Conservation (phyloP, 2,888 invertebrate species). For the Cistogaster globosa region DNA sequence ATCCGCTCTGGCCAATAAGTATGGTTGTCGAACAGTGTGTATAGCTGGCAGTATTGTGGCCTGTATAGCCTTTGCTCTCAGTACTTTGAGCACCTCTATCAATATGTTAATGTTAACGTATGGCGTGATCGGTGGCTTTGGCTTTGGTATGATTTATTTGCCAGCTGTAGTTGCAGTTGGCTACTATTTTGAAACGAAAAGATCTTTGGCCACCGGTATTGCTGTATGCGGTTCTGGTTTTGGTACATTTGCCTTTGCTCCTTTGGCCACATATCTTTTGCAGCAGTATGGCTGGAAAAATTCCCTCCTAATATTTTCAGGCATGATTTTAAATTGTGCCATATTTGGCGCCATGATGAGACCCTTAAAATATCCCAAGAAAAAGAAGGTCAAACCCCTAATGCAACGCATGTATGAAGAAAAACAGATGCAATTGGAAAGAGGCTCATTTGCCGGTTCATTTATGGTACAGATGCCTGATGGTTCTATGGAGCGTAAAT, state of each 20-base stretch:
- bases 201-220: constrained; percentile 96
- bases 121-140: constrained; percentile 96
- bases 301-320: constrained; percentile 95
- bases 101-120: constrained; percentile 96
- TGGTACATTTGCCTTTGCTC: constrained; percentile 97
- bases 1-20: constrained; percentile 97
- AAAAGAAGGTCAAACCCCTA: constrained; percentile 87
- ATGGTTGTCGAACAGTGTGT: constrained; percentile 96
- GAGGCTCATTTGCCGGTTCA: constrained; percentile 93
- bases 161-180: constrained; percentile 98
- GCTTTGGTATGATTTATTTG: constrained; percentile 96
- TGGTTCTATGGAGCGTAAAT: constrained; percentile 93
- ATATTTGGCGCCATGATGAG: constrained; percentile 88
- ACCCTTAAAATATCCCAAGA: constrained; percentile 83
- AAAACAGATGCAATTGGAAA: constrained; percentile 94
- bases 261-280: constrained; percentile 91
- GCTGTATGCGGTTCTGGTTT: constrained; percentile 98
- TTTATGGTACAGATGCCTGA: constrained; percentile 94
- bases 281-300: constrained; percentile 93
- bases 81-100: constrained; percentile 93
- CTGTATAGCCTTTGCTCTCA: constrained; percentile 91
- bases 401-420: constrained; percentile 97
- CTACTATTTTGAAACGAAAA: constrained; percentile 97
- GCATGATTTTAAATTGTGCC: constrained; percentile 94
- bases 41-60: constrained; percentile 95